phyloP scores from a whole-genome alignment of 2,113 vertebrate genomes.

The Hippocampus guttulatus region DNA sequence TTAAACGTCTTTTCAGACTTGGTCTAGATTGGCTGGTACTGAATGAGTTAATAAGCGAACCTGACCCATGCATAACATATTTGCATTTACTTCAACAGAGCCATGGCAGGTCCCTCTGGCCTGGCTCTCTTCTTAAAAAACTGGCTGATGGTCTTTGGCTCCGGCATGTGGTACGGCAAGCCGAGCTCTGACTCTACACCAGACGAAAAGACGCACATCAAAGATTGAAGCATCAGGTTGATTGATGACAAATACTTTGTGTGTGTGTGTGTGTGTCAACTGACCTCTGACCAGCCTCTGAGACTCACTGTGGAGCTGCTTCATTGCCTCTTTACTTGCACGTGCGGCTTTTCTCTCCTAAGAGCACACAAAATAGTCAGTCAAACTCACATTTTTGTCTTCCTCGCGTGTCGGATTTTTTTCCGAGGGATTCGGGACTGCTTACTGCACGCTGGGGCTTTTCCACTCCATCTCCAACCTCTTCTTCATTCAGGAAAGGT shows the following conservation, averaged over 20 bases:
- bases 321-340: constrained; percentile 89
- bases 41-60: neutral
- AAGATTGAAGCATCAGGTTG: neutral
- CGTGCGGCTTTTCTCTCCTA: constrained; percentile 91
- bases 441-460: constrained; percentile 65
- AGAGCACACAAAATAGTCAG: constrained; percentile 5
- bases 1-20: too few relatives aligned
- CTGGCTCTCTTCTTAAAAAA: constrained; percentile 82
- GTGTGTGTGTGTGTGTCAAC: constrained; percentile 2
- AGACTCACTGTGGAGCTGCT: constrained; percentile 89
- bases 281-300: constrained; percentile 92
- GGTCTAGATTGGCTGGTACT: too few relatives aligned
- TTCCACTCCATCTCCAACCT: constrained; percentile 30
- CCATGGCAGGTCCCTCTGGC: constrained; percentile 80
- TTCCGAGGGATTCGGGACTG: neutral
- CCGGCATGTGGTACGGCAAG: constrained; percentile 89
- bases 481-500: constrained; percentile 37
- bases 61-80: neutral
- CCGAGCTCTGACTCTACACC: constrained; percentile 81
- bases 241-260: neutral
- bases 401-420: neutral
- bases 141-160: constrained; percentile 86
- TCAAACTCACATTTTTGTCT: neutral
- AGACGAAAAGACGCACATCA: neutral
- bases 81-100: constrained; percentile 83